phyloP scores from a whole-genome alignment of 2,797 vertebrate species.

The Gila robusta region DNA sequence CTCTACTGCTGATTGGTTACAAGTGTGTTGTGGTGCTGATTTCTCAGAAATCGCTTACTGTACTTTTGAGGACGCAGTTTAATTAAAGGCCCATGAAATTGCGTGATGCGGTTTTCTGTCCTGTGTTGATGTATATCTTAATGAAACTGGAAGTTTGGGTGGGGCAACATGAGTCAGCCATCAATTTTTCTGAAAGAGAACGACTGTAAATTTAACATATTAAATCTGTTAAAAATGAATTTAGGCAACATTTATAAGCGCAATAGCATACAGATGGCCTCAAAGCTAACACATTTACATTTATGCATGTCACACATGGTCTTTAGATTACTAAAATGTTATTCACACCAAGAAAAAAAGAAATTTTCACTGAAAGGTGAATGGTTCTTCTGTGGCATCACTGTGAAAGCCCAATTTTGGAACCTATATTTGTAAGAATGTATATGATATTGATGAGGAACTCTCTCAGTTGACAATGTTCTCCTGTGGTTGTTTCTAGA shows the following conservation, averaged over 20 bases:
- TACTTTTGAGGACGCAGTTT: neutral
- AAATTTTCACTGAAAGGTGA: neutral
- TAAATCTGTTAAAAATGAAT: neutral
- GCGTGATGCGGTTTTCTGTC: neutral
- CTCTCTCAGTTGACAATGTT: neutral
- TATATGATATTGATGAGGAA: neutral
- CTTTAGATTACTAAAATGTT: neutral
- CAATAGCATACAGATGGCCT: neutral
- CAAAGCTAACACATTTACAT: neutral
- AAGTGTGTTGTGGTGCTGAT: neutral
- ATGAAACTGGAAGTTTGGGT: neutral
- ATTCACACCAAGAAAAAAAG: neutral
- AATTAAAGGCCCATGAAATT: neutral
- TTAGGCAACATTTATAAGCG: neutral
- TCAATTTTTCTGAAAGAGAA: neutral
- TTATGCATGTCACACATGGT: neutral
- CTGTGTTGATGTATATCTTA: neutral
- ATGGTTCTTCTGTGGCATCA: neutral
- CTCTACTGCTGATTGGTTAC: neutral
- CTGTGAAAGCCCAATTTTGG: neutral
- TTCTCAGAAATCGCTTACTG: neutral
- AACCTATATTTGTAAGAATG: neutral
- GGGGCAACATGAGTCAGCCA: conserved; percentile 8
- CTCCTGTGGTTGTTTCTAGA: conserved; percentile 75
- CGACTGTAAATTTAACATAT: neutral